phyloP scores from a whole-genome alignment of 2,888 invertebrate species.

The Cantharis rustica region DNA sequence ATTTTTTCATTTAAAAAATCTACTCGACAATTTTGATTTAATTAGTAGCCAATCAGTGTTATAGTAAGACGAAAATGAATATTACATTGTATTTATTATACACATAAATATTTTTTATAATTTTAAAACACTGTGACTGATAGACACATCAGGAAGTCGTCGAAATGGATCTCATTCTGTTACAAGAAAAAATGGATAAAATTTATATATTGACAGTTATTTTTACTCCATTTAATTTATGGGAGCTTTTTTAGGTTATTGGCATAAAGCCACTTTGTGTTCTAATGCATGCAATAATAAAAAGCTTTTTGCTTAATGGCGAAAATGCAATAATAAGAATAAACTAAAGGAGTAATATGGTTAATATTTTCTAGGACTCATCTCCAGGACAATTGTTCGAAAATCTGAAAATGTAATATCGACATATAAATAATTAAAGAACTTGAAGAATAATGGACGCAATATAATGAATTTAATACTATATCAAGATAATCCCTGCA shows the following conservation, averaged over 20 bases:
- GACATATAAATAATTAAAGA: neutral
- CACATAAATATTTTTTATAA: neutral
- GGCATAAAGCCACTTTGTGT: neutral
- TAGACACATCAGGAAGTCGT: neutral
- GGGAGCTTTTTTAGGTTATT: neutral
- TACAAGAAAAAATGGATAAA: neutral
- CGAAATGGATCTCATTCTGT: neutral
- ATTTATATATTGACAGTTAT: neutral
- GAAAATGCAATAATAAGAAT: neutral
- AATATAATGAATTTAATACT: neutral
- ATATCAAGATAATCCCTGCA: neutral
- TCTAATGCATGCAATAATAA: neutral
- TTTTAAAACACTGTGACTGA: neutral
- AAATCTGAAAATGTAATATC: neutral
- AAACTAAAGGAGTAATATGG: neutral
- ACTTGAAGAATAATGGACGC: neutral
- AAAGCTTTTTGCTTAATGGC: neutral
- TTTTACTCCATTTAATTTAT: neutral
- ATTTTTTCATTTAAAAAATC: too few species aligned
- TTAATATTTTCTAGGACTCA: neutral
- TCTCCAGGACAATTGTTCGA: neutral
- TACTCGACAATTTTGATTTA: too few species aligned
- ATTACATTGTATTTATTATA: too few species aligned
- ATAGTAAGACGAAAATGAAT: too few species aligned
- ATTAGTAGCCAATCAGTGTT: too few species aligned